phyloP scores from a whole-genome alignment of 2,797 vertebrate species.

The Sebastes matsubarae region DNA sequence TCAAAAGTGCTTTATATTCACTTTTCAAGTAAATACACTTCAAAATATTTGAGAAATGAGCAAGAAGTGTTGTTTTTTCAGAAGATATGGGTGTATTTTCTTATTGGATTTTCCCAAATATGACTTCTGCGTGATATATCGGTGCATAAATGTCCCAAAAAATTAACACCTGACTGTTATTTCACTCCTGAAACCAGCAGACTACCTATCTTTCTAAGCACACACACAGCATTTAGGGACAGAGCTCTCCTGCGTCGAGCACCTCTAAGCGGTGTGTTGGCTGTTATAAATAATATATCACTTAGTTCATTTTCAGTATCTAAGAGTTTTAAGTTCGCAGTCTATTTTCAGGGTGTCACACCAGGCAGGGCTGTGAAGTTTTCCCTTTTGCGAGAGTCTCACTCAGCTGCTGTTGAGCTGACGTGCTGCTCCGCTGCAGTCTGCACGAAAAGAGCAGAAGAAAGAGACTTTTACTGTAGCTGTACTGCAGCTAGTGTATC shows the following conservation, averaged over 20 bases:
- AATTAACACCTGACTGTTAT: neutral
- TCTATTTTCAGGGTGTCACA: conserved; percentile 58
- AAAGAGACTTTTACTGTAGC: neutral
- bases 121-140: neutral
- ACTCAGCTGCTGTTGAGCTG: conserved; percentile 18
- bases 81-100: neutral
- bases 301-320: conserved; percentile 38
- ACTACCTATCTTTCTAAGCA: neutral
- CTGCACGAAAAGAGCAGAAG: neutral
- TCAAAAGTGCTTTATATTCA: neutral
- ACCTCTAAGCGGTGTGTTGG: conserved; percentile 16
- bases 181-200: neutral
- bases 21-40: neutral
- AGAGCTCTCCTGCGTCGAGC: neutral
- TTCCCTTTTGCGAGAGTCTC: conserved; percentile 18
- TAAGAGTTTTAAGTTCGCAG: conserved; percentile 37
- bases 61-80: conserved; percentile 7
- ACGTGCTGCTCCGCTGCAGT: conserved; percentile 20
- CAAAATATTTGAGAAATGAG: neutral
- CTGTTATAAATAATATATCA: conserved; percentile 50
- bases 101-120: neutral
- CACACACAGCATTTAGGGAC: conserved; percentile 5
- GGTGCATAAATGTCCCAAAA: neutral
- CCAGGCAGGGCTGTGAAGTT: conserved; percentile 43
- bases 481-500: neutral